phyloP scores from a whole-genome alignment of 2,113 vertebrate genomes.

The Gambusia affinis region DNA sequence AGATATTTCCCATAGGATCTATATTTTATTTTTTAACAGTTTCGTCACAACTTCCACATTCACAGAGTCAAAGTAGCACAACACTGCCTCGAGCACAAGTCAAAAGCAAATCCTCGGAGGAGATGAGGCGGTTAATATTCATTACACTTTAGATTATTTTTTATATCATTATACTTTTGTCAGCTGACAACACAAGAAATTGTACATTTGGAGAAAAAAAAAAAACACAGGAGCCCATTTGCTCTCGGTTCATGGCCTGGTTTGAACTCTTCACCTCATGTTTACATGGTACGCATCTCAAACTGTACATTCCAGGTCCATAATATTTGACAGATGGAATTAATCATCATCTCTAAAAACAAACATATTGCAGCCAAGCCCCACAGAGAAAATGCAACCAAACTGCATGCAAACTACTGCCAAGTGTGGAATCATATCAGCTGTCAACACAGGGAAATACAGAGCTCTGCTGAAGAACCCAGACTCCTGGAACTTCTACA shows the following conservation, averaged over 20 bases:
- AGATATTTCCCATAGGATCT: not conserved
- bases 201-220: not conserved
- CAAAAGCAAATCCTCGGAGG: not conserved
- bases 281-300: conserved; percentile 27
- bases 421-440: conserved; percentile 19
- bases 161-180: conserved; percentile 4
- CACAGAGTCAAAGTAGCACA: not conserved
- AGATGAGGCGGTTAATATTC: not conserved
- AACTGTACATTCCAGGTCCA: conserved; percentile 41
- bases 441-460: conserved; percentile 12
- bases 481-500: not conserved
- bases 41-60: not conserved
- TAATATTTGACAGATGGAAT: conserved; percentile 57
- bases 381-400: conserved; percentile 15
- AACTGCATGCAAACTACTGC: not conserved
- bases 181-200: conserved; percentile 2
- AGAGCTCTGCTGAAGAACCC: not conserved
- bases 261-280: conserved; percentile 32
- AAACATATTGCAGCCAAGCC: conserved; percentile 40
- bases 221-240: conserved; percentile 17
- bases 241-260: conserved; percentile 31
- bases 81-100: not conserved
- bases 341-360: conserved; percentile 35
- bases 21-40: not conserved
- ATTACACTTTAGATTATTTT: conserved; percentile 8